These are phyloP conservation scores for Argyrosomus regius DNA, from an alignment of 2,797 vertebrate species.

Conservation along the genomic window DNA sequence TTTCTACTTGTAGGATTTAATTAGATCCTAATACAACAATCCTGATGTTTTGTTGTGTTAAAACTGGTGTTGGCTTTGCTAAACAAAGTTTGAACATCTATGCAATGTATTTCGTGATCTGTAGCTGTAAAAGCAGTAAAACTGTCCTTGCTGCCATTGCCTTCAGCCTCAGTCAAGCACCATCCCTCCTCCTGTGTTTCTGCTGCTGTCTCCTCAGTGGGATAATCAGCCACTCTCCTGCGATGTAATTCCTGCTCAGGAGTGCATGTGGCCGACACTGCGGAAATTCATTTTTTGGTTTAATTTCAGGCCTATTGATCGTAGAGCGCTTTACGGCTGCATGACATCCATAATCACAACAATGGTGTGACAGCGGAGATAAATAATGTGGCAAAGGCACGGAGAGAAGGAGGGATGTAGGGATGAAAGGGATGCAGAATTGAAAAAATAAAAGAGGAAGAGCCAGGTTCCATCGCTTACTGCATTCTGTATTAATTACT, in stretches of 20 bases:
- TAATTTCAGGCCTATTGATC: conserved; percentile 92
- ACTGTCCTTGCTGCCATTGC: conserved; percentile 17
- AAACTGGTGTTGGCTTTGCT: neutral
- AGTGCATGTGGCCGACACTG: conserved; percentile 83
- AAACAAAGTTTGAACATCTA: conserved; percentile 13
- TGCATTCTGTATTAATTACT: conserved; percentile 85
- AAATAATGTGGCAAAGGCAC: conserved; percentile 84
- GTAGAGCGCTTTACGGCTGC: conserved; percentile 83
- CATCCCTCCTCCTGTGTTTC: conserved; percentile 54
- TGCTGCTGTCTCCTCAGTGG: conserved; percentile 70
- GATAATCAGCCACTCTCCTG: conserved; percentile 79
- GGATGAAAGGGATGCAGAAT: conserved; percentile 63
- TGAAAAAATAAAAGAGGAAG: conserved; percentile 58
- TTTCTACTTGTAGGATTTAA: neutral
- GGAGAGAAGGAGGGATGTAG: conserved; percentile 63
- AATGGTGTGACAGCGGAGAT: conserved; percentile 87
- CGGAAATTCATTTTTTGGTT: conserved; percentile 90
- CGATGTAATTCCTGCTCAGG: conserved; percentile 83
- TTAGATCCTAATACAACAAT: neutral
- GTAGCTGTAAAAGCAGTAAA: conserved; percentile 1
- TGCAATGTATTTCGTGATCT: conserved; percentile 3
- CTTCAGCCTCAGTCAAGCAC: conserved; percentile 50
- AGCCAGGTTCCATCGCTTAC: conserved; percentile 80
- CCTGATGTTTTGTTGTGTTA: neutral
- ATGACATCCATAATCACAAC: conserved; percentile 92